Evolutionary conservation across 2,888 invertebrate species (phyloP), one percentile per base, ranked within the genome.

Genomic region (Temnothorax unifasciatus): DNA sequence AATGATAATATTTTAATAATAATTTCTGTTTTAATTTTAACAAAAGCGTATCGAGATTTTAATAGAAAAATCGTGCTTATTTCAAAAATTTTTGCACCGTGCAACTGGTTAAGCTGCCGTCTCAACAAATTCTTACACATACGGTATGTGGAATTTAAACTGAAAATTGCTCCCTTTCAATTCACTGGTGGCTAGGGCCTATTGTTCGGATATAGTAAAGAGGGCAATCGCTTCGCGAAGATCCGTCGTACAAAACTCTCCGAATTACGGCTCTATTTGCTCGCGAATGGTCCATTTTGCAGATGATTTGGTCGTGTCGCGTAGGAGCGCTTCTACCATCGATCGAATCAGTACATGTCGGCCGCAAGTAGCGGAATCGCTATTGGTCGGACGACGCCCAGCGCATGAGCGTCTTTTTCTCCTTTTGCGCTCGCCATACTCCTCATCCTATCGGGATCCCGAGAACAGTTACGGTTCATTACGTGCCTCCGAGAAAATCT

Each of bases 231-330:
- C 8, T 15, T 52, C 57, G 3, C 29, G 21, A 2, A 47, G 57
- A 41, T 11, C 52, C 21, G 18, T 41, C 38, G 44, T 41, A 66
- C 44, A 29, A 86, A 84, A 75, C 54, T 83, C 83, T 21, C 38
- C 61, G 64, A 86, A 86, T 88, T 85, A 74, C 77, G 59, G 71
- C 34, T 68, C 68, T 82, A 47, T 74, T 83, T 75, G 63, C 25
- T 75, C 84, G 64, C 54, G 77, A 76, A 9, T 25, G 82, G 84
- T 84, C 82, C 68, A 84, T 86, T 88, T 89, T 85, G 76, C 87
- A 82, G 85, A 63, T 74, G 85, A 89, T 85, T 82, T 74, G 57
- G 18, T 34, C 44, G 83, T 68, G 83, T 86, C 82, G 34, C 82
- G 69, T 79, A 74, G 86, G 76, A 86, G 75, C 74, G 63, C 34